A percentile compares a stretch with the other conserved stretches of the same genome.
phyloP scores from a whole-genome alignment of 2,797 vertebrate species.

The Rhabdophis nuchalis region DNA sequence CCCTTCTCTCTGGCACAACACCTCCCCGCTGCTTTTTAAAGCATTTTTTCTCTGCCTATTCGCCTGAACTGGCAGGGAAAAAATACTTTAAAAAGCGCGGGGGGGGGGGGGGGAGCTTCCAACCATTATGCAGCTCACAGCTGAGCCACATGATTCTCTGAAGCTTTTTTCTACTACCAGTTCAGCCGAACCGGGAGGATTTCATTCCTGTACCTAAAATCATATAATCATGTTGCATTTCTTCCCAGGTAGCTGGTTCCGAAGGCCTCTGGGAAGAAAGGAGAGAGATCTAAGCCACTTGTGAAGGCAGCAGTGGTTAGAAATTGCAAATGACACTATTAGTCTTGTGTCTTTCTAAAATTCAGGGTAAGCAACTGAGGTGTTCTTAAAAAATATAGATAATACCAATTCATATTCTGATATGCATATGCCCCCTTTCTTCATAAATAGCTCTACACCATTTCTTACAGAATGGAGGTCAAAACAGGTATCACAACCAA shows the following conservation, averaged over 20 bases:
- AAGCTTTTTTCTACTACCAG: no score
- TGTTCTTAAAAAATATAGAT: neutral
- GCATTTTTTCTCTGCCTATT: no score
- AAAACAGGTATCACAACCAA: neutral
- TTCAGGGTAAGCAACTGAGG: neutral
- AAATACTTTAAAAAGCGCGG: no score
- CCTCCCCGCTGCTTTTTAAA: no score
- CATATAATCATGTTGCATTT: neutral
- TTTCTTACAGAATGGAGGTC: neutral
- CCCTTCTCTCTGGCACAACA: no score
- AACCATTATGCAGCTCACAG: no score
- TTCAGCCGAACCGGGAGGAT: no score
- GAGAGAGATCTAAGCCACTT: neutral
- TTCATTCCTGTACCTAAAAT: no score
- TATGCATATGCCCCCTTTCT: neutral
- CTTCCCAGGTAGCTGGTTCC: neutral
- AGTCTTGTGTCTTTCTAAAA: neutral
- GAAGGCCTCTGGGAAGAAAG: neutral
- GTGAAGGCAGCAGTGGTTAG: neutral
- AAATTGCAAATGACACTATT: neutral
- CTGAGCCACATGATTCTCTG: no score
- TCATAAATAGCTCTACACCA: neutral
- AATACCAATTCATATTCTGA: neutral
- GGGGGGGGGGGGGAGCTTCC: no score
- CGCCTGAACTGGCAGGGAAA: no score